Conservation (phyloP, 2,113 vertebrate genomes). For the Grantiella picta region DNA sequence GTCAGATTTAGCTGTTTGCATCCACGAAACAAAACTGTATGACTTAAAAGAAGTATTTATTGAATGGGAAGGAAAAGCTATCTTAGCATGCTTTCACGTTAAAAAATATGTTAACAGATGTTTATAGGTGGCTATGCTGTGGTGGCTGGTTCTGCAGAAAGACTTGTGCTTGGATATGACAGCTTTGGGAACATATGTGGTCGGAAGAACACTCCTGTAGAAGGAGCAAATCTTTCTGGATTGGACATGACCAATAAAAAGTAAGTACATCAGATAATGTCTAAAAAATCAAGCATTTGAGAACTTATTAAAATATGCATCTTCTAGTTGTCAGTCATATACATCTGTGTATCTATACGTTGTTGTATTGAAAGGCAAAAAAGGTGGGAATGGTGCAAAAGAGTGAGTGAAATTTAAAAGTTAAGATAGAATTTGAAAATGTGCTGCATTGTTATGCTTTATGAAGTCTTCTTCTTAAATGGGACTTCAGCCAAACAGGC, state of each 20-base stretch:
- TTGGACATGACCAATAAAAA: constrained; percentile 78
- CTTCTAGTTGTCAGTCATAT: neutral
- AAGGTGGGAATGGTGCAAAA: neutral
- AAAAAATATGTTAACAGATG: constrained; percentile 61
- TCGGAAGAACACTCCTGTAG: constrained; percentile 71
- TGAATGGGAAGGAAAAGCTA: neutral
- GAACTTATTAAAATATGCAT: neutral
- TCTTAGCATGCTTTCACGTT: neutral
- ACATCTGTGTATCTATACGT: neutral
- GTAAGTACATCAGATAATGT: constrained; percentile 58
- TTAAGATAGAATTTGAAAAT: neutral
- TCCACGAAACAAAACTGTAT: neutral
- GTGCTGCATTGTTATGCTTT: neutral
- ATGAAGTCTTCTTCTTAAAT: neutral
- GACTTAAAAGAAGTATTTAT: neutral
- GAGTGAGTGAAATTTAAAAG: neutral
- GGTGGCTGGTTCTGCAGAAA: constrained; percentile 71
- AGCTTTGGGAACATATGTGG: constrained; percentile 82
- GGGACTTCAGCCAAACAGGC: neutral
- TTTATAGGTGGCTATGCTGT: constrained; percentile 77
- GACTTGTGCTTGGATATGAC: constrained; percentile 80
- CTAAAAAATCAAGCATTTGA: neutral
- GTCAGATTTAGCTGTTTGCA: neutral
- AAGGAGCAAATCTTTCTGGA: constrained; percentile 78
- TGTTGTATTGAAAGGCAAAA: neutral